Evolutionary conservation across 1,140 invertebrate genomes (phyloP), one percentile per base, ranked within the genome.

Genomic region (Amphibalanus amphitrite): DNA sequence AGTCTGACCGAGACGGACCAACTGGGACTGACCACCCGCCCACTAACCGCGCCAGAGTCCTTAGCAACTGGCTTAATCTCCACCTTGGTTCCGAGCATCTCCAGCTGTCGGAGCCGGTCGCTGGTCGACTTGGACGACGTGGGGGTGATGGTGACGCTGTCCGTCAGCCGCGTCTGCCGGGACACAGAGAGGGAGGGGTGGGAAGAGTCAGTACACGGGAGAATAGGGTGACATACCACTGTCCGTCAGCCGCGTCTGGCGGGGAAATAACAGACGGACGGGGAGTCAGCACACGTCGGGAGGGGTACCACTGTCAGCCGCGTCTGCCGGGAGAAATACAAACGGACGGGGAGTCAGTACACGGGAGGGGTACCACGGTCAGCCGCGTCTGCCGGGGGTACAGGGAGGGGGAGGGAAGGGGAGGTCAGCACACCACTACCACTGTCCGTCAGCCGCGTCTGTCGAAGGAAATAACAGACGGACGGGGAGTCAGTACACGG

Each of bases 51-150:
- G 47, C 47, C 47, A 59, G 47, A 59, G 47, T 59, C 47, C 47
- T 59, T 59, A 59, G 47, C 47, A 59, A 59, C 47, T 59, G 47
- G 47, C 47, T 59, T 59, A 17, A 59, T 59, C 47, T 59, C 47
- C 47, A 59, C 47, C 47, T 59, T 59, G 47, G 47, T 59, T 59
- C 47, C 47, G 47, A 59, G 47, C 47, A 59, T 59, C 47, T 59
- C 47, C 3, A 67, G 65, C 28, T 67, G 23, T 28, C 65, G 65
- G 23, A 67, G 65, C 65, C 65, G 65, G 10, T 67, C 65, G n/a
- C 26, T 28, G 26, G 65, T 67, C 10, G 26, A 28, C 65, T 28
- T 26, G 26, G 65, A 67, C 47, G 47, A 59, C 6, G 47, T 59
- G 10, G 47, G 47, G 10, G 47, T 59, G 47, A 59, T 59, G 47